Conservation (phyloP, 1,140 invertebrate species). For the Papilio aristodemus region DNA sequence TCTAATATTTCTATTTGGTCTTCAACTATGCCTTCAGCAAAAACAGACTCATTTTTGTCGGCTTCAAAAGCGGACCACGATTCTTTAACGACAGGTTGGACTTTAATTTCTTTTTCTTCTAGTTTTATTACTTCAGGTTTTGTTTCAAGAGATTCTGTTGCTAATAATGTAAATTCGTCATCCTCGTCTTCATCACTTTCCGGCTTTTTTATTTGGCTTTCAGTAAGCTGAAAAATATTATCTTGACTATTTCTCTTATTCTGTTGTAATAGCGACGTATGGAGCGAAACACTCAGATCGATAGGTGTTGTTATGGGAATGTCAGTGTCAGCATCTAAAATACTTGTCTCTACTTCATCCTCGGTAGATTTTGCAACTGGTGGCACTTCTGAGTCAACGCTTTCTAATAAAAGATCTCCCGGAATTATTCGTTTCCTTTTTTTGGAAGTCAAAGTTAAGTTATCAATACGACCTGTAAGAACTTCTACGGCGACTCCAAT, state of each 20-base stretch:
- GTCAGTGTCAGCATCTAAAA: constrained; percentile 87
- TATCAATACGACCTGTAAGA: constrained; percentile 88
- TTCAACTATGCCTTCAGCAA: constrained; percentile 87
- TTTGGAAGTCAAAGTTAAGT: constrained; percentile 82
- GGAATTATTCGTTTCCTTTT: constrained; percentile 82
- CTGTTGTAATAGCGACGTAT: constrained; percentile 79
- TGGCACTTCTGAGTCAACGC: constrained; percentile 81
- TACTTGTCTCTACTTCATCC: constrained; percentile 81
- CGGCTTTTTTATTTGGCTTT: constrained; percentile 39
- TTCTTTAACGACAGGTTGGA: constrained; percentile 75
- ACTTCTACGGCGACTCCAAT: constrained; percentile 92
- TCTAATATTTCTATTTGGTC: constrained; percentile 72
- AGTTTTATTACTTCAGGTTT: constrained; percentile 71
- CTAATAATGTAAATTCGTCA: constrained; percentile 88
- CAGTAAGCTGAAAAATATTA: constrained; percentile 40
- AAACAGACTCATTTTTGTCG: constrained; percentile 92
- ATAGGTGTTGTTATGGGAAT: constrained; percentile 83
- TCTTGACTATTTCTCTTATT: constrained; percentile 58
- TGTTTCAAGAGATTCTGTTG: constrained; percentile 85
- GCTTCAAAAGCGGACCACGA: constrained; percentile 83
- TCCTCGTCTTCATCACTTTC: constrained; percentile 79
- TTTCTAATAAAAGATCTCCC: constrained; percentile 86
- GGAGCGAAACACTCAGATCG: constrained; percentile 83
- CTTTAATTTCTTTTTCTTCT: constrained; percentile 59
- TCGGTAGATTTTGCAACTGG: constrained; percentile 25